Evolutionary conservation across 2,797 vertebrate species (phyloP).

Genomic region (Vespertilio murinus): DNA sequence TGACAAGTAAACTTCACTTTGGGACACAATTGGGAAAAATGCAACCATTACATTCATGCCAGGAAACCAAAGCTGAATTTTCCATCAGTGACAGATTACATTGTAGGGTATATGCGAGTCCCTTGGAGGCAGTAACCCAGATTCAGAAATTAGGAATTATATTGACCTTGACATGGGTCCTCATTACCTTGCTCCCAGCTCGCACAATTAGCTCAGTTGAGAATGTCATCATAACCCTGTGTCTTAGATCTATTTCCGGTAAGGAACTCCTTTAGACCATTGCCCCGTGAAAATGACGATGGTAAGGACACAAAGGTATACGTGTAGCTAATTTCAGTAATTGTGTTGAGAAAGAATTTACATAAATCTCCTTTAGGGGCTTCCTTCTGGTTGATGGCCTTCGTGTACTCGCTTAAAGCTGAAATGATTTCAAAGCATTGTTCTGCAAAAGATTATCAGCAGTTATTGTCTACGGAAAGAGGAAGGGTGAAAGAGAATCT

Average conservation of each 20-base stretch:
- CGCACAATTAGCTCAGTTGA: conserved; percentile 82
- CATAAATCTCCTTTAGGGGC: conserved; percentile 67
- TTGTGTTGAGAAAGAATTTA: conserved; percentile 79
- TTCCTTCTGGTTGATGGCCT: conserved; percentile 74
- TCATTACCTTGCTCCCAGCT: conserved; percentile 85
- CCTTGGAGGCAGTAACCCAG: conserved; percentile 82
- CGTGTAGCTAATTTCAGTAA: conserved; percentile 75
- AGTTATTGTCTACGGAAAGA: conserved; percentile 68
- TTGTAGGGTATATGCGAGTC: conserved; percentile 57
- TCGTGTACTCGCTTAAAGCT: conserved; percentile 66
- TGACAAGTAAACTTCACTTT: conserved; percentile 69
- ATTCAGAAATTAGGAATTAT: conserved; percentile 89
- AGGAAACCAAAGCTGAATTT: conserved; percentile 55
- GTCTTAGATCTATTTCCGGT: conserved; percentile 85
- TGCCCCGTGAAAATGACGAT: conserved; percentile 75
- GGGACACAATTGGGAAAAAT: conserved; percentile 29
- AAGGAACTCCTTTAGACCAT: conserved; percentile 79
- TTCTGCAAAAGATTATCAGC: conserved; percentile 73
- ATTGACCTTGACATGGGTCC: conserved; percentile 86
- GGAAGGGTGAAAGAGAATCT: conserved; percentile 74
- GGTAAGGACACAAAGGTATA: conserved; percentile 77
- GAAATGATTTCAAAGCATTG: conserved; percentile 75
- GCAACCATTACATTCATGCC: conserved; percentile 6
- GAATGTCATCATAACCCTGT: conserved; percentile 80
- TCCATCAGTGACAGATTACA: conserved; percentile 22